Evolutionary conservation across 1,140 invertebrate genomes (phyloP).

Genomic region (Cephus cinctus): DNA sequence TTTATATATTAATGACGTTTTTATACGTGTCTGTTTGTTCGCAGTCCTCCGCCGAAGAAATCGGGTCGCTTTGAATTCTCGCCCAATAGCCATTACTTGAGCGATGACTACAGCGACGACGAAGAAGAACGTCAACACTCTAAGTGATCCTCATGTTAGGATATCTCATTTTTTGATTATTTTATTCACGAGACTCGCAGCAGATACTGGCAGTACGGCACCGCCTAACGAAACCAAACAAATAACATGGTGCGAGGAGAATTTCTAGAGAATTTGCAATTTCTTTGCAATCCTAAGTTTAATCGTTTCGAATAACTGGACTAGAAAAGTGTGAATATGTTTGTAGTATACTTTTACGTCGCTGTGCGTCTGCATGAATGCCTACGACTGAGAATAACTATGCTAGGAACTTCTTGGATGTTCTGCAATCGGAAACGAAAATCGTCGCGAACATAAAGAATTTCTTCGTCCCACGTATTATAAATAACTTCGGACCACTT

Average conservation of each 20-base stretch:
- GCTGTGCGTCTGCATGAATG: too few relatives aligned
- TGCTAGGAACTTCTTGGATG: too few relatives aligned
- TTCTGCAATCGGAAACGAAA: too few relatives aligned
- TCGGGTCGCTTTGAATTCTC: constrained; percentile 53
- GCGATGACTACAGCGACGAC: constrained; percentile 55
- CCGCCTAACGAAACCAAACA: neutral
- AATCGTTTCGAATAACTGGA: neutral
- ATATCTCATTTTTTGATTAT: constrained; percentile 15
- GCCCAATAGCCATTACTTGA: constrained; percentile 43
- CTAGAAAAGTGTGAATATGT: neutral
- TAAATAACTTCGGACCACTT: too few relatives aligned
- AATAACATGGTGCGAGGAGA: neutral
- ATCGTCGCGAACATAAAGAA: too few relatives aligned
- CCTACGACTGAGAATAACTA: too few relatives aligned
- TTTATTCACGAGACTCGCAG: too few relatives aligned
- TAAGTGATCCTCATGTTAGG: constrained; percentile 36
- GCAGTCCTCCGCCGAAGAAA: constrained; percentile 57
- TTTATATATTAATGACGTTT: neutral
- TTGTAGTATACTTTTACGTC: too few relatives aligned
- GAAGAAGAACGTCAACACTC: constrained; percentile 49
- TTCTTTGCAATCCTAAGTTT: neutral
- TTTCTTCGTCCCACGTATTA: too few relatives aligned
- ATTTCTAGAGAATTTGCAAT: neutral
- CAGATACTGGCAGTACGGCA: constrained; percentile 15
- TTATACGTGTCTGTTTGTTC: constrained; percentile 27